A percentile compares a stretch with the other conserved stretches of the same genome.
These are phyloP conservation scores for Sebastes aleutianus DNA, from an alignment of 2,797 vertebrate species.

Conservation along the genomic window DNA sequence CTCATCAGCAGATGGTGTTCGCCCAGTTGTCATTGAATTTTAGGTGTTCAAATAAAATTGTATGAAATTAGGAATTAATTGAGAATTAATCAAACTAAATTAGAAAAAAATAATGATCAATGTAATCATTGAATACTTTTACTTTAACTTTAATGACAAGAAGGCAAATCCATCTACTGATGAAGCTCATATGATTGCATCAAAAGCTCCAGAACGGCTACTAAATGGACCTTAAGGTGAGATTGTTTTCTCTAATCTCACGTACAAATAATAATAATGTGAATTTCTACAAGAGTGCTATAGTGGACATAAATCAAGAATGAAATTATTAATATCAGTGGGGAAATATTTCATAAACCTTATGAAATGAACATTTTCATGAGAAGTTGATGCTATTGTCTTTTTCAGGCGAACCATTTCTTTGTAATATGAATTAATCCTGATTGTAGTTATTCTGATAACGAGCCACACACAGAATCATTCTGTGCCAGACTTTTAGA, in stretches of 20 bases:
- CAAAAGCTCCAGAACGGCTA: neutral
- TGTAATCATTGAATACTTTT: neutral
- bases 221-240: neutral
- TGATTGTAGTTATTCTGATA: neutral
- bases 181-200: slow-evolving; percentile 2
- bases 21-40: neutral
- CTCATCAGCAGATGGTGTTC: neutral
- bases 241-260: neutral
- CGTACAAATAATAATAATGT: neutral
- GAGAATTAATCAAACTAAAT: neutral
- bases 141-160: neutral
- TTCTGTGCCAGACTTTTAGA: slow-evolving; percentile 16
- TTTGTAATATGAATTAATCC: slow-evolving; percentile 6
- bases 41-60: neutral
- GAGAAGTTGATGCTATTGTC: neutral
- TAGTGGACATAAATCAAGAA: neutral
- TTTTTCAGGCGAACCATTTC: neutral
- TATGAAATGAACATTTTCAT: neutral
- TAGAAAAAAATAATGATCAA: neutral
- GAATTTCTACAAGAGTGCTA: neutral
- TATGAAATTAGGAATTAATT: neutral
- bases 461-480: neutral
- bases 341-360: neutral
- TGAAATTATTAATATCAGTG: neutral
- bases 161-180: neutral